Evolutionary conservation across 2,113 vertebrate species (phyloP), one percentile per base, ranked within the genome.

Genomic region (Sorex araneus): DNA sequence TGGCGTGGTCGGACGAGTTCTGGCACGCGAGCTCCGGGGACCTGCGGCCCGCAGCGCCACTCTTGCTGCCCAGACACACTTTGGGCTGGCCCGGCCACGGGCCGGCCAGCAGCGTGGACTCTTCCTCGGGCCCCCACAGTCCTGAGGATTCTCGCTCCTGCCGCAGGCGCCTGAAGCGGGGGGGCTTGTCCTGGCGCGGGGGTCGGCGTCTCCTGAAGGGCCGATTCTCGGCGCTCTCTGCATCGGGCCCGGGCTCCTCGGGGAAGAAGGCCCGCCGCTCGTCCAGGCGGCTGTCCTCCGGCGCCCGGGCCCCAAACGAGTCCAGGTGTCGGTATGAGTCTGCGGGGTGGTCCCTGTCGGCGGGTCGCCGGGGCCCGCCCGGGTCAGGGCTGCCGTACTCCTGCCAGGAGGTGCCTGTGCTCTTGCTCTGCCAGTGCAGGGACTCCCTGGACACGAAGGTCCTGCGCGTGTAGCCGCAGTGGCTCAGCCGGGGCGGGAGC

Each of bases 101-200:
- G 83, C 98, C 98, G 0, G 98, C 90, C 63, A 98, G 97, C 73
- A 99, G 97, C 21, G 96, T 98, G n/a, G 98, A 97, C 15, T 98
- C 93, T 16, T 99, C 99, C 36, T 99, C 99, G 0, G 98, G 97
- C 25, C 98, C 99, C 99, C 99, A 99, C 90, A 99, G 98, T 36
- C 99, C 98, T 0, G 98, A 97, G 0, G 98, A 97, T 19, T 99
- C 99, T 0, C 98, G 98, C 77, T 99, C 99, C 93, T 99, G 99
- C 28, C 97, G 98, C 18, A 99, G 98, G 77, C 99, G 99, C 27
- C 99, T 97, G 97, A 99, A 99, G 0, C 99, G 97, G 0, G 99
- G 99, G 0, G 99, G 99, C 30, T 99, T 99, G 97, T 99, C 99
- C 88, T 99, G 99, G 66, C 99, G 99, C 0, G 99, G 99, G 0